Evolutionary conservation across 2,888 invertebrate genomes (phyloP), one percentile per base, ranked within the genome.

Genomic region (Tenthredo notha): DNA sequence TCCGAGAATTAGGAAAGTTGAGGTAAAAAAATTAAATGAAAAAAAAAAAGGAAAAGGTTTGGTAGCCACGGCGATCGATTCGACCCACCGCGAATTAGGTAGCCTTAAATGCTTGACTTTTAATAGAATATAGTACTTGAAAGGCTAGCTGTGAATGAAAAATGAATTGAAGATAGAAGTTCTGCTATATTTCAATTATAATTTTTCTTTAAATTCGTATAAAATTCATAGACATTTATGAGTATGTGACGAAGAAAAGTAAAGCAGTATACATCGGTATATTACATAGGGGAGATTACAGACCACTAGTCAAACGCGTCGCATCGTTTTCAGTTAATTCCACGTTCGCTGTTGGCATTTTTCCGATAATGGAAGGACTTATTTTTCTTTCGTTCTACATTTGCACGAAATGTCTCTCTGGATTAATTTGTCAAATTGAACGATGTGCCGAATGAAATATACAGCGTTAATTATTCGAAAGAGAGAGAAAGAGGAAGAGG

Each of bases 341-440:
- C 25, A 25, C 74, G 74, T 74, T 40, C 40, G 74, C 40, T 74
- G 21, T 74, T 74, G 74, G 74, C 74, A 29, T 50, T 50, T 77
- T 77, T 77, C 77, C 54, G 54, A 77, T 77, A 77, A 54, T 77
- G 33, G 54, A 54, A 54, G 33, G 29, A 77, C 37, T 54, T 77
- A 77, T 50, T 50, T 77, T 50, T 54, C 77, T 50, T 40, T 29
- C 77, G 67, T 5, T 67, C 33, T 67, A 67, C 67, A 50, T 54
- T 54, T 33, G 77, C 33, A 77, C 25, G 29, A 54, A 37, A 40
- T 54, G 47, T 54, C 77, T 77, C 77, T 77, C 15, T 33, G 77
- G 77, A 77, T 50, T 77, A 47, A 77, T 77, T 77, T 77, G 77
- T 77, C 77, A 29, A 77, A 77, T 54, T 50, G 47, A 77, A 77